Conservation (phyloP, 2,888 invertebrate genomes). For the Sisyra nigra region DNA sequence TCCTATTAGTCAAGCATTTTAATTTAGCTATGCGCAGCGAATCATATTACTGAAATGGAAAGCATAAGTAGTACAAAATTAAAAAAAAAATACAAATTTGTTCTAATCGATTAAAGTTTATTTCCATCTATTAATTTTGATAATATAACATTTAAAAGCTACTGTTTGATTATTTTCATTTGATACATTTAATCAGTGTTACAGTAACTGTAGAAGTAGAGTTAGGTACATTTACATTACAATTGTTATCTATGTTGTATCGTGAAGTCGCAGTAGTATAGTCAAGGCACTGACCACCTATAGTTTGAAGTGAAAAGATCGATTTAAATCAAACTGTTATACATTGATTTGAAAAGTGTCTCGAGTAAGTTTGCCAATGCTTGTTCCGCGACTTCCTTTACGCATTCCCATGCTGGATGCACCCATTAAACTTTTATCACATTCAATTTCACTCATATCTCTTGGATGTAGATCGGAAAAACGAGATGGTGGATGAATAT, state of each 20-base stretch:
- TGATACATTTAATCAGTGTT: too few relatives aligned
- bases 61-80: too few relatives aligned
- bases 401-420: constrained; percentile 26
- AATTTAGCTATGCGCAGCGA: too few relatives aligned
- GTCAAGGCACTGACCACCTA: constrained; percentile 8
- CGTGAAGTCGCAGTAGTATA: constrained; percentile 1
- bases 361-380: constrained; percentile 38
- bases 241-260: constrained; percentile 2
- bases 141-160: too few relatives aligned
- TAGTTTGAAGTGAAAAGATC: not conserved
- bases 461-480: constrained; percentile 53
- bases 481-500: constrained; percentile 72
- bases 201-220: too few relatives aligned
- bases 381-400: constrained; percentile 26
- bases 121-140: too few relatives aligned
- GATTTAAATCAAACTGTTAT: constrained; percentile 22
- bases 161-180: too few relatives aligned
- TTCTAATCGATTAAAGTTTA: too few relatives aligned
- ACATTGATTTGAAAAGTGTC: constrained; percentile 72
- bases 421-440: constrained; percentile 27
- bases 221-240: too few relatives aligned
- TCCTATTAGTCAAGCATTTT: too few relatives aligned
- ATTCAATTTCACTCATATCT: constrained; percentile 29
- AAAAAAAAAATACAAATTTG: too few relatives aligned
- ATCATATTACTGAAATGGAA: too few relatives aligned